phyloP scores from a whole-genome alignment of 2,797 vertebrate genomes.

The Pitangus sulphuratus region DNA sequence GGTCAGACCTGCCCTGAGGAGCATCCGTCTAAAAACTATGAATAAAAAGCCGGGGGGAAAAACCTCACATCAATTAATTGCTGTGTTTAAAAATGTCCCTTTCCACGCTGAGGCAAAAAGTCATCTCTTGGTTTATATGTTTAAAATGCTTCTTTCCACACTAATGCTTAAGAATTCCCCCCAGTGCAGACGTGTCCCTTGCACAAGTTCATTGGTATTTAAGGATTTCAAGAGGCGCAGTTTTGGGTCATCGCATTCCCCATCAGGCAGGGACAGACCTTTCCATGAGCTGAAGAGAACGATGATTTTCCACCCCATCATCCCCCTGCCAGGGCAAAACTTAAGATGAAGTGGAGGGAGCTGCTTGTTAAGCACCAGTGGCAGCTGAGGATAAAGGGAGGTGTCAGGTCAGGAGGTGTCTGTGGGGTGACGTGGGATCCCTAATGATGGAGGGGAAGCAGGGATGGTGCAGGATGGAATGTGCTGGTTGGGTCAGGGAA shows the following conservation, averaged over 20 bases:
- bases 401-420: neutral
- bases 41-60: accelerated
- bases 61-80: neutral
- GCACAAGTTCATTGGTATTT: neutral
- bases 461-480: neutral
- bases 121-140: accelerated
- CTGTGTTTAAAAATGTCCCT: neutral
- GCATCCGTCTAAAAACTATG: neutral
- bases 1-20: neutral
- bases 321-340: neutral
- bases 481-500: accelerated
- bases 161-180: neutral
- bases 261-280: neutral
- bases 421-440: neutral
- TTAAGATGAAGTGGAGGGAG: neutral
- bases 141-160: neutral
- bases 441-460: too few species aligned
- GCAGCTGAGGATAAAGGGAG: neutral
- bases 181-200: accelerated
- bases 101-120: neutral
- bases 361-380: accelerated
- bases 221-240: neutral
- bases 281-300: neutral
- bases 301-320: neutral
- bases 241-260: neutral